Conservation (phyloP, 2,797 vertebrate species). For the Hephaestus fuliginosus region DNA sequence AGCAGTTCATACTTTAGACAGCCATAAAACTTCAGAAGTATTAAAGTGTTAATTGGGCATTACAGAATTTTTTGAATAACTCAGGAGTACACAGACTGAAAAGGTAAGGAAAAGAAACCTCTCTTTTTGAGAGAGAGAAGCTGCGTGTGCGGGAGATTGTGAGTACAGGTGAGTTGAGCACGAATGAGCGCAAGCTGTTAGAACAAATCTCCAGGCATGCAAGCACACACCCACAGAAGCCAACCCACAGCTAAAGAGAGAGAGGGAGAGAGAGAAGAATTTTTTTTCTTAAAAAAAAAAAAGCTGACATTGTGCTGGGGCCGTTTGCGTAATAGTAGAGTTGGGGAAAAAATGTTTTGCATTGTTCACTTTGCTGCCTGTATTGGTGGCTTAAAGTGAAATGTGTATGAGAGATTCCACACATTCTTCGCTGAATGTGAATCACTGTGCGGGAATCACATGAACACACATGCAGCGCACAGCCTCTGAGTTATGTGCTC, state of each 20-base stretch:
- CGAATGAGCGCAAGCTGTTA: conserved; percentile 30
- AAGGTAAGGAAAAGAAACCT: conserved; percentile 18
- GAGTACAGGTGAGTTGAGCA: conserved; percentile 38
- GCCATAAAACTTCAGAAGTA: not conserved
- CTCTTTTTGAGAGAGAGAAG: not conserved
- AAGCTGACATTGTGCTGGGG: conserved; percentile 47
- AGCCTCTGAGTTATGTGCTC: conserved; percentile 58
- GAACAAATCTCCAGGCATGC: conserved; percentile 49
- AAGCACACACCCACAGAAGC: conserved; percentile 58
- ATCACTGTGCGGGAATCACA: conserved; percentile 54
- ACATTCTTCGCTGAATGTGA: conserved; percentile 56
- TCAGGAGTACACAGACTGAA: not conserved
- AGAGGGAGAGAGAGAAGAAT: not conserved
- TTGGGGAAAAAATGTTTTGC: conserved; percentile 53
- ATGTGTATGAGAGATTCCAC: conserved; percentile 58
- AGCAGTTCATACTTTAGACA: conserved; percentile 14
- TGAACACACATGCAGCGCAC: conserved; percentile 47
- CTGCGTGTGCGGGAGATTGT: conserved; percentile 6
- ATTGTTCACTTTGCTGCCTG: conserved; percentile 40
- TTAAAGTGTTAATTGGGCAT: not conserved
- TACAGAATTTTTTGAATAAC: not conserved
- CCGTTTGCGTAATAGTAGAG: conserved; percentile 57
- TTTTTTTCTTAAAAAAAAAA: not conserved
- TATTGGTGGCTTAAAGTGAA: conserved; percentile 31
- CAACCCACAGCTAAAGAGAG: conserved; percentile 18